Percentiles rank a stretch among this genome's conserved stretches.
Conservation (phyloP, 2,113 vertebrate species). For the Tapirus terrestris region DNA sequence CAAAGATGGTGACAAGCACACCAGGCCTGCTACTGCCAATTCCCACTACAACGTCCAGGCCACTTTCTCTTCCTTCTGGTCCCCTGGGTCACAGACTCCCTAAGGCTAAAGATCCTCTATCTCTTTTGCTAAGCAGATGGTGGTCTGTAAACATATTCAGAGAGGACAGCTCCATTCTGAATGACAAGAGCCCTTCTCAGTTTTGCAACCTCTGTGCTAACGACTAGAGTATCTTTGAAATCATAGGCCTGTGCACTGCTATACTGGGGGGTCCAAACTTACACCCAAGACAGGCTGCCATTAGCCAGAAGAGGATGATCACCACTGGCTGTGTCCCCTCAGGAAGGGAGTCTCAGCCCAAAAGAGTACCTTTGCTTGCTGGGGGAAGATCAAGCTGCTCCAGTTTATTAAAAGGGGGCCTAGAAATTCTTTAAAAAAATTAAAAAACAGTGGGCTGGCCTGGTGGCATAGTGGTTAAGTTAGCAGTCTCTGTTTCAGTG, state of each 20-base stretch:
- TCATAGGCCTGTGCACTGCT: not conserved
- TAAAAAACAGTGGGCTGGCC: no score
- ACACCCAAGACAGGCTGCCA: not conserved
- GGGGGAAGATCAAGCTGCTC: not conserved
- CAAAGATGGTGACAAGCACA: not conserved
- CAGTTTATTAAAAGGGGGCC: not conserved
- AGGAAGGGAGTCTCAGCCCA: not conserved
- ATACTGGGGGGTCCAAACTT: not conserved
- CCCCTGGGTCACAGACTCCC: not conserved
- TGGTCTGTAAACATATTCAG: not conserved
- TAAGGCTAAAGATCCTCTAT: not conserved
- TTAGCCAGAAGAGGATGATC: not conserved
- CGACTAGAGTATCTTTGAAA: not conserved
- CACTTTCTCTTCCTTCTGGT: not conserved
- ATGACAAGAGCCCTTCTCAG: not conserved
- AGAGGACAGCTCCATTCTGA: not conserved
- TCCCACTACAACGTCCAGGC: not conserved
- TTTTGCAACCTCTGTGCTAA: not conserved
- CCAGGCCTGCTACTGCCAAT: not conserved
- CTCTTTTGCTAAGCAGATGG: not conserved
- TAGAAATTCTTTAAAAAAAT: not conserved
- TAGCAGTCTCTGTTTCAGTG: no score
- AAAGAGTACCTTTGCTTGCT: not conserved
- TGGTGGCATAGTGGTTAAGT: no score
- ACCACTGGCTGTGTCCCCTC: not conserved